These are phyloP conservation scores for Crotalus horridus DNA, from an alignment of 2,113 vertebrate species.

Conservation along the genomic window DNA sequence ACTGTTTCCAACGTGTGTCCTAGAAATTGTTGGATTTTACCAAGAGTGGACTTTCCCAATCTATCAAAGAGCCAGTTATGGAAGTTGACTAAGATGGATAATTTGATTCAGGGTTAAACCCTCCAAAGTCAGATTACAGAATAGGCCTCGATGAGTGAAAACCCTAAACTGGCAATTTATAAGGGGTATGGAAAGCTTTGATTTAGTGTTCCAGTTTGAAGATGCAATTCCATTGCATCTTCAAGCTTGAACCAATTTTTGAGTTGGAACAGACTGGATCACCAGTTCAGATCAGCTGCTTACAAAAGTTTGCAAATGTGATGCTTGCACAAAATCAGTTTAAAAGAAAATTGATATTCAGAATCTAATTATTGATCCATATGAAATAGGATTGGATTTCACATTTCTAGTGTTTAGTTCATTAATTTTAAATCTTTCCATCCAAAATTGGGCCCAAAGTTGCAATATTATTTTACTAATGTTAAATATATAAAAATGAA, in stretches of 20 bases:
- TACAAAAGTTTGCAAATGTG: background rate
- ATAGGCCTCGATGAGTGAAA: background rate
- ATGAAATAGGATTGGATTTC: background rate
- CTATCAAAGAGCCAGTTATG: background rate
- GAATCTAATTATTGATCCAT: background rate
- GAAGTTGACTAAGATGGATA: background rate
- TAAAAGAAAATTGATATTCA: background rate
- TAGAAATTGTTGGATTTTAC: background rate
- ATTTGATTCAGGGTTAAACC: background rate
- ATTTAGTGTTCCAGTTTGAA: background rate
- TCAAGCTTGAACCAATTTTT: background rate
- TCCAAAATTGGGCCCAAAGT: background rate
- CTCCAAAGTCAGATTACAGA: background rate
- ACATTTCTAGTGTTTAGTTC: background rate
- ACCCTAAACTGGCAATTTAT: background rate
- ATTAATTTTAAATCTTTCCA: background rate
- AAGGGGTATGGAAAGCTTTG: background rate
- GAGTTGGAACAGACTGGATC: background rate
- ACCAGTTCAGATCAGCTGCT: background rate
- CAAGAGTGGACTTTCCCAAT: background rate
- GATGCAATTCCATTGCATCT: background rate
- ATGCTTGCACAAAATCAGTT: background rate
- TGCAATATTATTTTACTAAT: background rate
- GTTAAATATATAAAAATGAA: background rate
- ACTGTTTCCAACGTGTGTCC: background rate